Base-by-base conservation (phyloP, 2,888 invertebrate genomes). In the Parapristionchus giblindavisi region DNA sequence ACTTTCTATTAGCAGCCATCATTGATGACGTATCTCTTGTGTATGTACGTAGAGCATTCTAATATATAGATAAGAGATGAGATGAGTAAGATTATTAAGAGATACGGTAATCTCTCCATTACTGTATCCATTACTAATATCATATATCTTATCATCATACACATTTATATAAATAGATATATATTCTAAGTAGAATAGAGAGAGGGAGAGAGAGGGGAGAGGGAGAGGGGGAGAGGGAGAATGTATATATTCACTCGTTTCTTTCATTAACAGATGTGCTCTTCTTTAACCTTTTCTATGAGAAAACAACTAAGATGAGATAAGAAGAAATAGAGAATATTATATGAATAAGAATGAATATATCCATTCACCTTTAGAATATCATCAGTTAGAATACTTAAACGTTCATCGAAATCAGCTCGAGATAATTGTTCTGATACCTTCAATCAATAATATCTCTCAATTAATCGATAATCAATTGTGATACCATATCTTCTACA, bases 401-500 rank as follows among this genome's bases (percentile, higher is more conserved):
- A 34, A 29, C 51, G 43, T 27, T 66, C 29, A 27, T 66, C 63
- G 40, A 63, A 63, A 24, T 36, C 38, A 36, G 27, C 63, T n/a
- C 24, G 40, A 3, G 36, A 40, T 14, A 63, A 29, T 14, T 27
- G n/a, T 14, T 63, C 63, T 17, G 63, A 63, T 21, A 63, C 63
- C 63, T 63, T 17, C 6, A 61, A n/a, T 34, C 11, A 34, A 43
- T 43, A 14, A 43, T 8, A 14, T 43, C 43, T 17, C 17, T 17
- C 43, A 8, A 43, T 17, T 43, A 43, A 43, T 43, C 43, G 17
- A 43, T 43, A 8, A 14, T 14, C 43, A 8, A 17, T 43, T 14
- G 17, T 43, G 29, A 32, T 24, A 70, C 70, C 52, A 70, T 52
- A 54, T 70, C 70, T 32, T 70, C 54, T n/a, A 70, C 40, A 24